Base-by-base conservation (phyloP, 1,140 invertebrate genomes). In the Ceratosolen fusciceps region DNA sequence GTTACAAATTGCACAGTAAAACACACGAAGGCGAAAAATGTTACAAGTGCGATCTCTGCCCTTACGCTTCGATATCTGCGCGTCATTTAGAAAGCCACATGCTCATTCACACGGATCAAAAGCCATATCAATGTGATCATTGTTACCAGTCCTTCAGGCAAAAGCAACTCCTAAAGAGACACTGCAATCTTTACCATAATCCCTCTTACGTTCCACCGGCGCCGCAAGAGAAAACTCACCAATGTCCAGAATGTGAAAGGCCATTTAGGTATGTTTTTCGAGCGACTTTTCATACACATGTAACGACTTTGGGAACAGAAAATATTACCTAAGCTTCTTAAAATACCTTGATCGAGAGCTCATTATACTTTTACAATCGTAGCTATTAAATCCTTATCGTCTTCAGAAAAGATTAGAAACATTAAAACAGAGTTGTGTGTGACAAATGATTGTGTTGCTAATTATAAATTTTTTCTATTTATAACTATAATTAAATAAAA, bases 1-100 rank as follows among this genome's bases (percentile, higher is more conserved):
- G 93, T 80, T 95, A 94, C 84, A 95, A 94, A 85, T 85, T 93
- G 21, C 93, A 93, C 82, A 92, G 91, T 83, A 95, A 98, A 92
- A 96, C 96, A 1, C 98, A 99, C 85, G 97, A 99, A 87, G 98
- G 98, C 2, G 98, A 99, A 90, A 99, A 99, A 87, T 99, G 97
- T 89, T 99, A 96, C 91, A 98, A 97, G 86, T 99, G 98, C 90
- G 96, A 96, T 81, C 88, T 98, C 2, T 99, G 98, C 89, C 95
- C 96, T 1, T 99, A 99, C 89, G 96, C 97, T 0, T 98, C 97
- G 0, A 95, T 96, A 65, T 97, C 97, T 0, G 93, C 96, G 62
- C 93, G 97, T 0, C 97, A 98, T 88, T 92, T 99, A n/a, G 97
- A 98, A 85, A 97, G 96, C 5, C 98, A 99, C 88, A 96, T 98